These are phyloP conservation scores for Yponomeuta cagnagella DNA, from an alignment of 2,888 invertebrate genomes.

Conservation along the genomic window DNA sequence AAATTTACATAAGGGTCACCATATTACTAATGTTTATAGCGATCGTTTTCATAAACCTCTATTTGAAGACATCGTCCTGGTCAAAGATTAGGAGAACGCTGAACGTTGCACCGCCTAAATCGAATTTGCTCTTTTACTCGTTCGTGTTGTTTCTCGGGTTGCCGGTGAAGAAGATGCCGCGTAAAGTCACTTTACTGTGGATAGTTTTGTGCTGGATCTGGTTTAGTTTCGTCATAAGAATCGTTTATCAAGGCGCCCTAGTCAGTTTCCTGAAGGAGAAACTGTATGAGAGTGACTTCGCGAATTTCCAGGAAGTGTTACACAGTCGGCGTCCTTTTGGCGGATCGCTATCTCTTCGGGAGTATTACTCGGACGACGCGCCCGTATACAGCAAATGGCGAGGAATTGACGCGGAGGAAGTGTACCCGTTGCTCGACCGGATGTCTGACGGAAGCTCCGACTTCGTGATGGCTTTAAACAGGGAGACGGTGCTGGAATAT, in stretches of 20 bases:
- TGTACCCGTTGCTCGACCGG: constrained; percentile 28
- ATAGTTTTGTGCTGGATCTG: constrained; percentile 44
- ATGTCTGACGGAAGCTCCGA: constrained; percentile 36
- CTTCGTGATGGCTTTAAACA: constrained; percentile 44
- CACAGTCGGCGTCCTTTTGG: constrained; percentile 35
- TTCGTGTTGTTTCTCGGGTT: constrained; percentile 45
- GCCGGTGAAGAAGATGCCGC: constrained; percentile 36
- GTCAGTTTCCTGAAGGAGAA: constrained; percentile 38
- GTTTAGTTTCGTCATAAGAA: constrained; percentile 44
- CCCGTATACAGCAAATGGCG: constrained; percentile 39
- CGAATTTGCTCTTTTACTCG: constrained; percentile 45
- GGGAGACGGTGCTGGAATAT: constrained; percentile 34
- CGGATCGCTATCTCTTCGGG: constrained; percentile 33
- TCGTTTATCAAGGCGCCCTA: constrained; percentile 45
- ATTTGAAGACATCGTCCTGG: constrained; percentile 32
- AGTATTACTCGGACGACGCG: constrained; percentile 40
- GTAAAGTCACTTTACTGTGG: constrained; percentile 30
- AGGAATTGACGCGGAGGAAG: constrained; percentile 24
- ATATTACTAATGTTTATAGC: constrained; percentile 36
- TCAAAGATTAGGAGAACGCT: constrained; percentile 27
- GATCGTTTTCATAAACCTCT: constrained; percentile 34
- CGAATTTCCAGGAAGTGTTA: constrained; percentile 35
- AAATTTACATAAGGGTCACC: constrained; percentile 30
- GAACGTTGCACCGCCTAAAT: constrained; percentile 31
- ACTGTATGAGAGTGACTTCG: constrained; percentile 29